Evolutionary conservation across 2,888 invertebrate genomes (phyloP), one percentile per base, ranked within the genome.

Genomic region (Cynaeus angustus): DNA sequence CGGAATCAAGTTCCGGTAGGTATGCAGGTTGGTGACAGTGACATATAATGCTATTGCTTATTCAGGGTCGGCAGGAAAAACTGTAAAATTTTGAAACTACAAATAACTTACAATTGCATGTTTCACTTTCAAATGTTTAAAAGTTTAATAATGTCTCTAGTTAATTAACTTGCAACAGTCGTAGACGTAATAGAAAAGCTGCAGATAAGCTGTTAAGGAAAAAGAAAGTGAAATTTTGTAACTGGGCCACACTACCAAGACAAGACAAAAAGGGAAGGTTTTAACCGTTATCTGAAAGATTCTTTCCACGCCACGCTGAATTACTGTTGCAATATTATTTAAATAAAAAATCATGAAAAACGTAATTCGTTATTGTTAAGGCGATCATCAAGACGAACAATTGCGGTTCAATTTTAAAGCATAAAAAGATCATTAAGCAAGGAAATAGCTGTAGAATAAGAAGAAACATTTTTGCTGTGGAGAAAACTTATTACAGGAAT

Each of bases 11-110:
- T 65, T 58, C 69, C 65, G 65, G 33, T 69, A 26, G 28, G 37
- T 38, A 38, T 41, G 62, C 14, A 28, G 28, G 56, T 28, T 41
- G 65, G 69, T 69, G 68, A 68, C 68, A 68, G 68, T 68, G 59
- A 69, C 69, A 69, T 65, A 69, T 69, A 69, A 26, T 8, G 14
- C 4, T 21, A 16, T 3, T 43, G 43, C 7, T 43, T 37, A 37
- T 53, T 38, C 55, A 56, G 55, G 41, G 55, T 41, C 30, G 38
- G 3, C 55, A 56, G 55, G 53, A 53, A 53, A 37, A 12, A 30
- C 21, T 28, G 43, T 37, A 37, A 65, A 64, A 52, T 58, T 66
- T 55, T 48, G 46, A 50, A 50, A 21, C n/a, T 21, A 26, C 21
- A 21, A 26, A 48, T 16, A 46, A 3, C n/a, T n/a, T n/a, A 16